phyloP scores from a whole-genome alignment of 2,888 invertebrate genomes.

The Caenorhabditis auriculariae region DNA sequence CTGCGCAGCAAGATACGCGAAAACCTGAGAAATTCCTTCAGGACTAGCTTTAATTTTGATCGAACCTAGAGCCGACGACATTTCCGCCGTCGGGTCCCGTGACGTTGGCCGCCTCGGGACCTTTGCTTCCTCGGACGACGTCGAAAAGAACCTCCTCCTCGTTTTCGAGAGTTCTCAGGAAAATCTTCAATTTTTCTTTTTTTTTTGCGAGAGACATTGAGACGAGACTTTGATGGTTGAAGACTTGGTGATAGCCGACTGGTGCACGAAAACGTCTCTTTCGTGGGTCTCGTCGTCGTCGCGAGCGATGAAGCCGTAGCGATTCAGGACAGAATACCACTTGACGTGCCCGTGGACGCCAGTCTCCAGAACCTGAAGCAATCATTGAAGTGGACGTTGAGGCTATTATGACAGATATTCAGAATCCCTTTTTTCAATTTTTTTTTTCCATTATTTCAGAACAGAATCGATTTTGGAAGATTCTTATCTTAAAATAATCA shows the following conservation, averaged over 20 bases:
- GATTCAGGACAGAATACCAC: conserved; percentile 74
- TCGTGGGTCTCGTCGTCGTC: conserved; percentile 72
- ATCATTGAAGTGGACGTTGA: no score
- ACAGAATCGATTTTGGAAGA: no score
- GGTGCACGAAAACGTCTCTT: conserved; percentile 90
- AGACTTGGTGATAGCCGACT: conserved; percentile 33
- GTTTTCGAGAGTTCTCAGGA: conserved; percentile 82
- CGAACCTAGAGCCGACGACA: conserved; percentile 73
- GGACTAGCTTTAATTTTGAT: no score
- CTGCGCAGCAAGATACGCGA: no score
- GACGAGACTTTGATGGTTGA: conserved; percentile 18
- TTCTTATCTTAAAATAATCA: no score
- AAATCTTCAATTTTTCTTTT: conserved; percentile 71
- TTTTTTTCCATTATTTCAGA: no score
- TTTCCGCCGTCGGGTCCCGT: conserved; percentile 92
- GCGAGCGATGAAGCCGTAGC: conserved; percentile 97
- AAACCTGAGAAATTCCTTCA: no score
- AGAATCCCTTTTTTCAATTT: conserved; percentile 10
- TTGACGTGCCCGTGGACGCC: conserved; percentile 68
- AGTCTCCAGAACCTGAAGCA: conserved; percentile 33
- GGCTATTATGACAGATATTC: conserved; percentile 13
- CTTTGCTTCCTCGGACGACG: conserved; percentile 78
- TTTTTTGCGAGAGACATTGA: neutral
- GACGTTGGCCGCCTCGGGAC: conserved; percentile 86
- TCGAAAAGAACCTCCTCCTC: conserved; percentile 40